Evolutionary conservation across 1,140 invertebrate genomes (phyloP), one percentile per base, ranked within the genome.

Genomic region (Drosophila repletoides): DNA sequence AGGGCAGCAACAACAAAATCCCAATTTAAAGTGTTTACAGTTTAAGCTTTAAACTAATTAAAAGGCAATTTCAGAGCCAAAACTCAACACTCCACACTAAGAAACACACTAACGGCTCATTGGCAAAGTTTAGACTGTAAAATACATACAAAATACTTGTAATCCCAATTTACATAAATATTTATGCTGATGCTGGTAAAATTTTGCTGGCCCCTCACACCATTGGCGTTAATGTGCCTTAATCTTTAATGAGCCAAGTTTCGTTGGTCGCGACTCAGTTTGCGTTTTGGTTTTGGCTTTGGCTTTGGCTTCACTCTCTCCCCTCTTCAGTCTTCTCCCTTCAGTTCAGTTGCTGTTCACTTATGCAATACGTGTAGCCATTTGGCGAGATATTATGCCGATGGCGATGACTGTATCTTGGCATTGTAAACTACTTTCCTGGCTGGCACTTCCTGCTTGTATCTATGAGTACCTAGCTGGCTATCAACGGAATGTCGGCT

Each of bases 81-180:
- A n/a, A 19, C 33, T 28, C 17, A 49, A 14, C 15, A 4, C 31
- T 29, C 17, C 33, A 19, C 38, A 26, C 22, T 9, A 41, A 31
- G 31, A 19, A 3, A 41, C 12, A 24, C 29, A 38, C 7, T 31
- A 21, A 17, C 24, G 6, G n/a, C 26, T 51, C 28, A 65, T 31
- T 55, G 55, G 29, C 29, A 76, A 68, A 61, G 59, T 80, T 80
- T 40, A 19, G 10, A 40, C 40, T 34, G 26, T 43, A 52, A 53
- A 69, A 68, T 72, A 75, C 68, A 59, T 59, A 71, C 68, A 77
- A 79, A 74, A 84, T 75, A 75, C 71, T 86, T 75, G 43, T 80
- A 86, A 80, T 86, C 80, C 80, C 80, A 86, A 86, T 86, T 86
- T 86, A 67, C 80, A 86, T 86, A 86, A 86, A 86, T 86, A 86